These are phyloP conservation scores for Heliocidaris erythrogramma DNA, from an alignment of 35 echinoderm and acorn worm genomes.

Conservation along the genomic window DNA sequence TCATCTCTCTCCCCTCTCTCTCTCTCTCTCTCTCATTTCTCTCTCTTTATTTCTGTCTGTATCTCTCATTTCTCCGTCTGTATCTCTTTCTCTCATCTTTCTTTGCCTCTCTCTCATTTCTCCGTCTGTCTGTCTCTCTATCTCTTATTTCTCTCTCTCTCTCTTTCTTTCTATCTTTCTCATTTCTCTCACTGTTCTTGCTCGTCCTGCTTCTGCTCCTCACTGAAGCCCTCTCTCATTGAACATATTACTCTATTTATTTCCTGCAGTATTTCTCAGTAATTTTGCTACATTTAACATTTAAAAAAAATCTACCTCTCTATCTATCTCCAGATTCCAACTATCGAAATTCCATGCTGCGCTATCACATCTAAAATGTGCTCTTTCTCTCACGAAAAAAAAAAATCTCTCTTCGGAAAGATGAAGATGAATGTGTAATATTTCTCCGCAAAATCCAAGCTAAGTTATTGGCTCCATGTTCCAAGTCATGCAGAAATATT, in stretches of 20 bases:
- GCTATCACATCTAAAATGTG: not conserved
- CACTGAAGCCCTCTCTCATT: too few relatives aligned
- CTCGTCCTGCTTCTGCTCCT: not conserved
- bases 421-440: not conserved
- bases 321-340: not conserved
- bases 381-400: not conserved
- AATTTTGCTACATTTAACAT: too few relatives aligned
- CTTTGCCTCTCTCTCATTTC: not conserved
- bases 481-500: not conserved
- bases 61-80: too few relatives aligned
- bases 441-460: not conserved
- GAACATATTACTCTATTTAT: too few relatives aligned
- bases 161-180: not conserved
- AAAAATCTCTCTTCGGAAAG: not conserved
- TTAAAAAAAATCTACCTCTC: too few relatives aligned
- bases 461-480: not conserved
- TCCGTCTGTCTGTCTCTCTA: not conserved
- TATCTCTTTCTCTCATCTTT: too few relatives aligned
- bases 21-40: too few relatives aligned
- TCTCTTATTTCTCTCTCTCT: not conserved
- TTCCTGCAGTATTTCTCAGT: too few relatives aligned
- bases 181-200: too few relatives aligned
- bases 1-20: too few relatives aligned
- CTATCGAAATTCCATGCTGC: not conserved
- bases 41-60: too few relatives aligned